Conservation (phyloP, 2,888 invertebrate genomes). For the Caenorhabditis sp. region DNA sequence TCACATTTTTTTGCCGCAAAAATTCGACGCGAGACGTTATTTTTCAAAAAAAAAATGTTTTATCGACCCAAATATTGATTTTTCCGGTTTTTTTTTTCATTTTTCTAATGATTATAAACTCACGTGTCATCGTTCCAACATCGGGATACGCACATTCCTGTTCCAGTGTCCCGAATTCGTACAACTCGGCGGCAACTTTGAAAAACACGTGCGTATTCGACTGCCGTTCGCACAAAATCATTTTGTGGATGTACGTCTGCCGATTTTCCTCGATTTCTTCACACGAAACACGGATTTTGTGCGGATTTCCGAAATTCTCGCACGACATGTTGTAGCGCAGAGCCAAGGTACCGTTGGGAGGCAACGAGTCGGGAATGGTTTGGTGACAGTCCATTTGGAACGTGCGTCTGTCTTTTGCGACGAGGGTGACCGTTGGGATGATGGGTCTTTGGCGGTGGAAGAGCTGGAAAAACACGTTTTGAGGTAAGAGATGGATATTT, state of each 20-base stretch:
- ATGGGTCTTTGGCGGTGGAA: neutral
- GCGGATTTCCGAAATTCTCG: conserved; percentile 36
- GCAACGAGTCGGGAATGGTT: neutral
- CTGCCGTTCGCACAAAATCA: conserved; percentile 73
- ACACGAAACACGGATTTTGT: conserved; percentile 16
- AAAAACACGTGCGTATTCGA: conserved; percentile 77
- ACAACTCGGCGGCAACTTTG: conserved; percentile 63
- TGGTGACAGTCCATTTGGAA: conserved; percentile 33
- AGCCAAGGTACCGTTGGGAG: neutral
- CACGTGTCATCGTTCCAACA: conserved; percentile 59
- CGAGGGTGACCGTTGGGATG: conserved; percentile 26
- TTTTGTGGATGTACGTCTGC: conserved; percentile 41
- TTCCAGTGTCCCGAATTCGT: conserved; percentile 80
- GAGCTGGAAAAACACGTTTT: no score
- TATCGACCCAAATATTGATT: neutral
- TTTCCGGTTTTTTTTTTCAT: no score
- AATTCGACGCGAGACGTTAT: no score
- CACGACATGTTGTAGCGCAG: conserved; percentile 10
- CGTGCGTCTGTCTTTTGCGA: conserved; percentile 11
- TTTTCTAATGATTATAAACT: neutral
- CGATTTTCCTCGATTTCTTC: neutral
- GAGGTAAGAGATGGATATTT: no score
- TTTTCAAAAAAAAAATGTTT: neutral
- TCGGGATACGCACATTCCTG: conserved; percentile 84
- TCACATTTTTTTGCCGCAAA: no score